Evolutionary conservation across 2,888 invertebrate genomes (phyloP), one percentile per base, ranked within the genome.

Genomic region (Zootermopsis nevadensis): DNA sequence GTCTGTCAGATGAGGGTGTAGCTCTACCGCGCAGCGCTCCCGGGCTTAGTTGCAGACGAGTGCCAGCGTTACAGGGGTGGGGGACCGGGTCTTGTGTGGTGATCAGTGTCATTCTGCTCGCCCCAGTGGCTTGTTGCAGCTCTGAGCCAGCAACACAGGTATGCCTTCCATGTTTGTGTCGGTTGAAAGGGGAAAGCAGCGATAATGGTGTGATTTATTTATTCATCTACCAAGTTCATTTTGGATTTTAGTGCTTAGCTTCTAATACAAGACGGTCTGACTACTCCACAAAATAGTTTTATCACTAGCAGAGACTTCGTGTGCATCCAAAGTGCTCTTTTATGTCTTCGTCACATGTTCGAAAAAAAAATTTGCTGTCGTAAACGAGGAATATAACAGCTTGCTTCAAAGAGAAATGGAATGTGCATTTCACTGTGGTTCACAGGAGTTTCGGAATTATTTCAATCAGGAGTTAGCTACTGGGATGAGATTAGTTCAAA

Each of bases 21-120:
- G 84, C 84, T 83, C 69, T 81, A 67, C 27, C 76, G 80, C 81
- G 81, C 82, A 79, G 66, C 30, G 83, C 85, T 84, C 84, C 84
- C 83, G 85, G 82, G 85, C 83, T 82, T 84, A 85, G 85, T 85
- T 76, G 83, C 84, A 84, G 84, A 83, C 80, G 84, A 82, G 83
- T 55, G 67, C 82, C 74, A 83, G 72, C 67, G 53, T 38, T 31
- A 80, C 60, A 42, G 84, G 83, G 83, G 83, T 83, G 82, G 80
- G 82, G 83, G 76, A 12, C 42, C 55, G 82, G 53, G 48, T n/a
- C 53, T 55, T n/a, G 76, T 42, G 60, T 76, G 60, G 27, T 82
- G 42, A 6, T 31, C 22, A 74, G 53, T 77, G 77, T 7, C n/a
- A 2, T 30, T n/a, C 77, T 77, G 53, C 12, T 22, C 77, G 77